A percentile compares a stretch with the other conserved stretches of the same genome.
Evolutionary conservation across 1,140 invertebrate species (phyloP).

Genomic region (Saccostrea echinata): DNA sequence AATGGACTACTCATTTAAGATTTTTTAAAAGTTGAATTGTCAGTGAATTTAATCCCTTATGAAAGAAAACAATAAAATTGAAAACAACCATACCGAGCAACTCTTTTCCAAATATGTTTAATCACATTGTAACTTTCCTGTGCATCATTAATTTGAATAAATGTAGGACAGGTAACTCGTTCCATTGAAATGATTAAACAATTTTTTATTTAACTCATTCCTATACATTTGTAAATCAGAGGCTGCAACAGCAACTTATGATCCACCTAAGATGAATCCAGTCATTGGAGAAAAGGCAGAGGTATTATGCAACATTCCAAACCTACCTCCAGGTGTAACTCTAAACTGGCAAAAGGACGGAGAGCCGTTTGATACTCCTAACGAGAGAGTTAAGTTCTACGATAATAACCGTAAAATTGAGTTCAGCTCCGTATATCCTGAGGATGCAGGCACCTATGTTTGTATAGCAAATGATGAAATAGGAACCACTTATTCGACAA

Average conservation of each 20-base stretch:
- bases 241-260: background rate
- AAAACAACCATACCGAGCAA: too few relatives aligned
- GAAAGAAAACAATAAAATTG: too few relatives aligned
- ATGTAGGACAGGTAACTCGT: too few relatives aligned
- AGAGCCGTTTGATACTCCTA: background rate
- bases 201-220: too few relatives aligned
- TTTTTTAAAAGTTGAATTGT: too few relatives aligned
- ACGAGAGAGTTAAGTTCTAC: background rate
- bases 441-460: background rate
- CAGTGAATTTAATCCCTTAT: too few relatives aligned
- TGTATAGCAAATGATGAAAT: background rate
- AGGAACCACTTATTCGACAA: background rate
- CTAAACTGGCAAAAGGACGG: background rate
- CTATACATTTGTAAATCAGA: background rate
- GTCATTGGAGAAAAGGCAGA: background rate
- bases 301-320: background rate
- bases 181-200: too few relatives aligned
- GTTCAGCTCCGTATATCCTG: background rate
- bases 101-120: too few relatives aligned
- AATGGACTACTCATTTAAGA: too few relatives aligned
- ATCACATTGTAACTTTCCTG: too few relatives aligned
- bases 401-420: slow-evolving; percentile 10
- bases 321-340: background rate
- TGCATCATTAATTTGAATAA: too few relatives aligned
- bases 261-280: background rate